Evolutionary conservation across 2,888 invertebrate species (phyloP).

Genomic region (Lingula anatina): DNA sequence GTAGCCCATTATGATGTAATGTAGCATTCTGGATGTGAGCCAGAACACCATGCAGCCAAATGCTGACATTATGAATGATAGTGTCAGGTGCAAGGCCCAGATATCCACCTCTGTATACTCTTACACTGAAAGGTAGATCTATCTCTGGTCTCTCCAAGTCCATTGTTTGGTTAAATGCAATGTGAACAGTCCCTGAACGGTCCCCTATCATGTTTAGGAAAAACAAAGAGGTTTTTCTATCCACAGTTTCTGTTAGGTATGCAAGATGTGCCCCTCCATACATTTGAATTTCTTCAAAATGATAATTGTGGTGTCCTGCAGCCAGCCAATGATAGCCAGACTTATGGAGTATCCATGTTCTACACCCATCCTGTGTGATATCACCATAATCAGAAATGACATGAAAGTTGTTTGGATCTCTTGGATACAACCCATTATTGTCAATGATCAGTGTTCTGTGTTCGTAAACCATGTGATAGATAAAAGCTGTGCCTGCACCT

Average conservation of each 20-base stretch:
- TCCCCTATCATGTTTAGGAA: conserved; percentile 39
- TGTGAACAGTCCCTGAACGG: conserved; percentile 30
- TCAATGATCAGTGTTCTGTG: conserved; percentile 26
- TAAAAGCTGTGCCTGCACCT: conserved; percentile 26
- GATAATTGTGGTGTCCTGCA: conserved; percentile 16
- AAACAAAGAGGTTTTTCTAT: conserved; percentile 16
- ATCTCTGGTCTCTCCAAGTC: conserved; percentile 23
- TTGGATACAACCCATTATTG: conserved; percentile 19
- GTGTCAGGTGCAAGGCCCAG: conserved; percentile 22
- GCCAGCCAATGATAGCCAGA: conserved; percentile 22
- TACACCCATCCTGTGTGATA: conserved; percentile 20
- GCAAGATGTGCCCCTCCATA: conserved; percentile 27
- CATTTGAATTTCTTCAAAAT: conserved; percentile 26
- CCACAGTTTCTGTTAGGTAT: conserved; percentile 18
- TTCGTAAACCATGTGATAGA: conserved; percentile 23
- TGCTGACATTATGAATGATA: conserved; percentile 26
- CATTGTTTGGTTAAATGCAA: conserved; percentile 24
- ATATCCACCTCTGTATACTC: conserved; percentile 23
- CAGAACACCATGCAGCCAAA: conserved; percentile 30
- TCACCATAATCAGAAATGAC: conserved; percentile 20
- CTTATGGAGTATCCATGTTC: conserved; percentile 25
- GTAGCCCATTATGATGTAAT: conserved; percentile 22
- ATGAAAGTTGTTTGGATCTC: conserved; percentile 15
- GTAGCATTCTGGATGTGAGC: conserved; percentile 25
- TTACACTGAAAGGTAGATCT: conserved; percentile 26